Conservation (phyloP, 2,888 invertebrate genomes). For the Drosophila borborema region DNA sequence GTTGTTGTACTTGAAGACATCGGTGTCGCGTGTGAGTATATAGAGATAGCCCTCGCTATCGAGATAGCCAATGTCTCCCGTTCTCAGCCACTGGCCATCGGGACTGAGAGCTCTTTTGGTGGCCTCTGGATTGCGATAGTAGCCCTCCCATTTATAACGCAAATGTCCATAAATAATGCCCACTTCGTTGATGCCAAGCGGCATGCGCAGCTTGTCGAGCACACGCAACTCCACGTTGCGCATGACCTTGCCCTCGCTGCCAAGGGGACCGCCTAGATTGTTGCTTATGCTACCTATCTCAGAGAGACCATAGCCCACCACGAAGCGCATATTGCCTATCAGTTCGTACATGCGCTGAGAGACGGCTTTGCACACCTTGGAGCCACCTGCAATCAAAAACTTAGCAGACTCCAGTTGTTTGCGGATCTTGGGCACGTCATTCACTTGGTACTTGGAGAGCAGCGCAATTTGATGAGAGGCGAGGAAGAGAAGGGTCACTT, state of each 20-base stretch:
- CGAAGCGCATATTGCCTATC: slow-evolving; percentile 62
- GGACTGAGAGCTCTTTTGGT: slow-evolving; percentile 60
- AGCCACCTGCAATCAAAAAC: slow-evolving; percentile 65
- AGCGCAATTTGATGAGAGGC: slow-evolving; percentile 74
- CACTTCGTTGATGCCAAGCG: slow-evolving; percentile 71
- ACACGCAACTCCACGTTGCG: slow-evolving; percentile 74
- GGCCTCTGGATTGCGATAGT: slow-evolving; percentile 72
- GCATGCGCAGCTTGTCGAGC: slow-evolving; percentile 70
- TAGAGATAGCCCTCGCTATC: slow-evolving; percentile 80
- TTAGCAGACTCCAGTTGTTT: slow-evolving; percentile 49
- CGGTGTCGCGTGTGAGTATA: slow-evolving; percentile 78
- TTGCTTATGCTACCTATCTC: slow-evolving; percentile 70
- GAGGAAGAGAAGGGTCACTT: slow-evolving; percentile 68
- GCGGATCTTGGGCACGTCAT: slow-evolving; percentile 31
- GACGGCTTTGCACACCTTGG: slow-evolving; percentile 67
- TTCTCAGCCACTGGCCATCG: slow-evolving; percentile 73
- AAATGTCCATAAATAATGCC: slow-evolving; percentile 76
- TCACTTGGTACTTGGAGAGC: slow-evolving; percentile 56
- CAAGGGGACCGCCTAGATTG: slow-evolving; percentile 68
- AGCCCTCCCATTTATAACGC: slow-evolving; percentile 75
- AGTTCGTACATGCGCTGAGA: slow-evolving; percentile 61
- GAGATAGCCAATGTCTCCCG: slow-evolving; percentile 82
- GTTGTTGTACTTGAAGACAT: slow-evolving; percentile 79
- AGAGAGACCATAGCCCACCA: slow-evolving; percentile 67
- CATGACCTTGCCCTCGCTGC: slow-evolving; percentile 74